phyloP scores from a whole-genome alignment of 1,140 invertebrate species.

The Grapholita molesta region DNA sequence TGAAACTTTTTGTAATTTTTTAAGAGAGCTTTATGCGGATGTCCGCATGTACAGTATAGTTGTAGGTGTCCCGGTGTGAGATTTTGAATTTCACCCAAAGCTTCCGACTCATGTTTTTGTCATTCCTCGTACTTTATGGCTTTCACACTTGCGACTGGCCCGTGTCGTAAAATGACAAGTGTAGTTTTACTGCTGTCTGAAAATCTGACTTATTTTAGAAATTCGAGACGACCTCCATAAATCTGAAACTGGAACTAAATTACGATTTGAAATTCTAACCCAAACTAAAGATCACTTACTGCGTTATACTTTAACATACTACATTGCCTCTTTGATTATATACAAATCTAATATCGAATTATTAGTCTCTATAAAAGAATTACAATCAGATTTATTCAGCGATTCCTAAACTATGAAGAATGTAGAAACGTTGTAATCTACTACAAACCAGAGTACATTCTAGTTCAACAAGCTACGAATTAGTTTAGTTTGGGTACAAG shows the following conservation, averaged over 20 bases:
- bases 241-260: neutral
- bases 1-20: constrained; percentile 71
- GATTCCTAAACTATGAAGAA: too few relatives aligned
- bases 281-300: neutral
- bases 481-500: neutral
- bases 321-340: too few relatives aligned
- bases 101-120: constrained; percentile 37
- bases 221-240: neutral
- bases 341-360: too few relatives aligned
- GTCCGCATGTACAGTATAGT: constrained; percentile 64
- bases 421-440: too few relatives aligned
- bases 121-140: constrained; percentile 34
- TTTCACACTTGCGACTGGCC: constrained; percentile 36
- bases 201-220: neutral
- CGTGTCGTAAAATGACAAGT: constrained; percentile 34
- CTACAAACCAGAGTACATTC: neutral
- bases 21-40: constrained; percentile 75
- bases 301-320: neutral
- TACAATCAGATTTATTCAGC: too few relatives aligned
- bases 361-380: too few relatives aligned
- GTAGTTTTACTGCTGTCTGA: constrained; percentile 17
- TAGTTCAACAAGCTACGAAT: neutral
- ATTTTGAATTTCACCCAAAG: constrained; percentile 67
- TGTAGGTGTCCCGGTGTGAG: constrained; percentile 57
- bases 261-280: neutral